Percentiles rank a stretch among this genome's conserved stretches.
Conservation (phyloP, 1,140 invertebrate genomes). For the Nebria ingens region DNA sequence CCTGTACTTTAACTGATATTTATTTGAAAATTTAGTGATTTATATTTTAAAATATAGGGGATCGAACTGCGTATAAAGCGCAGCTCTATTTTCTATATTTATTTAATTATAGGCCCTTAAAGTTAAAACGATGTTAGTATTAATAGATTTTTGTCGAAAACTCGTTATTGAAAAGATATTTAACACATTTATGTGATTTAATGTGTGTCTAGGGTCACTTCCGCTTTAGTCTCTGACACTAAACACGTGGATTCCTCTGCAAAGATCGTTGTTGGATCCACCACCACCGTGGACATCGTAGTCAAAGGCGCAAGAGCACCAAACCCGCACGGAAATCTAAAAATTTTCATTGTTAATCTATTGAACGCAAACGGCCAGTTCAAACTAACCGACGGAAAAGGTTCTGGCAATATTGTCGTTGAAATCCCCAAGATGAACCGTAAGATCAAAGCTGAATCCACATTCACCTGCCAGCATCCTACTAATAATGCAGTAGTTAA, state of each 20-base stretch:
- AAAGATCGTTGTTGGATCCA: slow-evolving; percentile 37
- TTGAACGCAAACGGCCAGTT: slow-evolving; percentile 34
- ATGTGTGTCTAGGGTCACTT: slow-evolving; percentile 46
- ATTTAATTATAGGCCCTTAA: slow-evolving; percentile 2
- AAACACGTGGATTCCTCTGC: slow-evolving; percentile 41
- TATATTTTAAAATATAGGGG: too few relatives aligned
- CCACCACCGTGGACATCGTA: slow-evolving; percentile 41
- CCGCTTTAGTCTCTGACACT: slow-evolving; percentile 38
- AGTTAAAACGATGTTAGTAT: too few relatives aligned
- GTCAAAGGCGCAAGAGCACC: slow-evolving; percentile 33
- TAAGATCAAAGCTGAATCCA: slow-evolving; percentile 51
- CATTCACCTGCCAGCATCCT: slow-evolving; percentile 41
- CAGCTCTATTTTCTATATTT: background rate
- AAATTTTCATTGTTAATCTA: slow-evolving; percentile 26
- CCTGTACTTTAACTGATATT: too few relatives aligned
- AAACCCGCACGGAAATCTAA: slow-evolving; percentile 30
- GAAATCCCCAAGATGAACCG: slow-evolving; percentile 39
- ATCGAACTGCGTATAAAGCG: background rate
- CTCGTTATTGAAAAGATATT: too few relatives aligned
- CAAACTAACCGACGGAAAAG: slow-evolving; percentile 31
- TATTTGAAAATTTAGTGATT: too few relatives aligned
- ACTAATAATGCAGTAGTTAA: slow-evolving; percentile 46
- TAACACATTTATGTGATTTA: too few relatives aligned
- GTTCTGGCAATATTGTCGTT: slow-evolving; percentile 41
- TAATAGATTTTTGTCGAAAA: too few relatives aligned